Conservation (phyloP, 2,797 vertebrate species). For the Salmo trutta region DNA sequence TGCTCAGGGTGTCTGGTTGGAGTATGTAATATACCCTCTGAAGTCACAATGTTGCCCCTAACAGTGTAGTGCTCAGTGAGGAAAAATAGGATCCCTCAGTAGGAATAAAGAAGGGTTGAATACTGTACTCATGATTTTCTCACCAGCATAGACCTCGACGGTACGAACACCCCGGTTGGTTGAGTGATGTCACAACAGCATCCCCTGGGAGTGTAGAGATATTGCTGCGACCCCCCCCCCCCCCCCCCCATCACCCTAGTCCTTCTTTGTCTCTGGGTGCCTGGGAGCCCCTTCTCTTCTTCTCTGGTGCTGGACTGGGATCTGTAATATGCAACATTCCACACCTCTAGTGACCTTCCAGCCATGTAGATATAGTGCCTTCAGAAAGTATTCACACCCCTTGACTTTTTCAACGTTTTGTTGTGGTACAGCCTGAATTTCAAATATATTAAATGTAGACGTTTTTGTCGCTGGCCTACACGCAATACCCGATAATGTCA, state of each 20-base stretch:
- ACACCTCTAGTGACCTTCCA: conserved; percentile 80
- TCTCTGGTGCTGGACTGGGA: conserved; percentile 76
- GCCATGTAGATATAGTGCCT: conserved; percentile 76
- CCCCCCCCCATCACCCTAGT: not conserved
- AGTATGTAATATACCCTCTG: conserved; percentile 10
- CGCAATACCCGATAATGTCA: no score
- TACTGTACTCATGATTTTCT: not conserved
- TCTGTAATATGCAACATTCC: conserved; percentile 88
- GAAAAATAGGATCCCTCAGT: no score
- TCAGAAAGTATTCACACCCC: conserved; percentile 47
- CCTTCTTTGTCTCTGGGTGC: conserved; percentile 9
- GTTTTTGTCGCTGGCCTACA: no score
- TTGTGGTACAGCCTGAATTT: no score
- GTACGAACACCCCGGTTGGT: not conserved
- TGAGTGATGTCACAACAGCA: not conserved
- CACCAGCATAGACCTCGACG: conserved; percentile 50
- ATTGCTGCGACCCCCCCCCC: not conserved
- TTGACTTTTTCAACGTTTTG: conserved; percentile 3
- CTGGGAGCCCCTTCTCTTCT: conserved; percentile 70
- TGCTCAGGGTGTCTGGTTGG: not conserved
- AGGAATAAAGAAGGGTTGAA: no score
- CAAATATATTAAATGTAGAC: no score
- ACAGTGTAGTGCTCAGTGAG: not conserved
- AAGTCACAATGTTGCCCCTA: conserved; percentile 30
- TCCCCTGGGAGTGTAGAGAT: not conserved